Evolutionary conservation across 2,797 vertebrate genomes (phyloP), one percentile per base, ranked within the genome.

Genomic region (Amphiprion clarkii): DNA sequence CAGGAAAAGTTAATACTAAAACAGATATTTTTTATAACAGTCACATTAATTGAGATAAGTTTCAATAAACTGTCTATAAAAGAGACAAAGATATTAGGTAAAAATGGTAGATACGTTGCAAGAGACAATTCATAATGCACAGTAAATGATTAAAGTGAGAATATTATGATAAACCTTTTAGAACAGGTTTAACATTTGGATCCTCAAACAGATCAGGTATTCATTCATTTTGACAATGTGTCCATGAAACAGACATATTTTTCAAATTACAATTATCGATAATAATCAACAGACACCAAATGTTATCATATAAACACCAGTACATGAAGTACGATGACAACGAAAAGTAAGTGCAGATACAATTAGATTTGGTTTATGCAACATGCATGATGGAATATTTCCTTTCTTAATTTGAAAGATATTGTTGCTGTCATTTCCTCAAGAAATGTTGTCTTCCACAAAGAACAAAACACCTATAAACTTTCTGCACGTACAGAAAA

Each of bases 301-400:
- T 49, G 72, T 39, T 33, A 61, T 11, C 17, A 12, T 40, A 59
- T 4, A 3, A 4, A 46, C 36, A 6, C 14, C 42, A 49, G 53
- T 7, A 48, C 27, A 66, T 54, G 31, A 65, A 33, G 60, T 39
- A 65, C 27, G 71, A 16, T 33, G 52, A 51, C 5, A 16, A 9
- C 33, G 4, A 31, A 31, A 31, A 17, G 40, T 12, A 54, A 74
- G 68, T 79, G 73, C 46, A n/a, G 19, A 60, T 25, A 19, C 74
- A 80, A 70, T 61, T 55, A 75, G 17, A 72, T 62, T 57, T 10
- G 17, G 33, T 39, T 71, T 66, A 75, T 55, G 48, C 68, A 76
- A 71, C 48, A 17, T 17, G 14, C 44, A 17, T 63, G 81, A 75
- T 57, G 65, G 94, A 87, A 76, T 25, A 13, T 61, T 74, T 40